Evolutionary conservation across 2,797 vertebrate genomes (phyloP).

Genomic region (Gallinago stenura): DNA sequence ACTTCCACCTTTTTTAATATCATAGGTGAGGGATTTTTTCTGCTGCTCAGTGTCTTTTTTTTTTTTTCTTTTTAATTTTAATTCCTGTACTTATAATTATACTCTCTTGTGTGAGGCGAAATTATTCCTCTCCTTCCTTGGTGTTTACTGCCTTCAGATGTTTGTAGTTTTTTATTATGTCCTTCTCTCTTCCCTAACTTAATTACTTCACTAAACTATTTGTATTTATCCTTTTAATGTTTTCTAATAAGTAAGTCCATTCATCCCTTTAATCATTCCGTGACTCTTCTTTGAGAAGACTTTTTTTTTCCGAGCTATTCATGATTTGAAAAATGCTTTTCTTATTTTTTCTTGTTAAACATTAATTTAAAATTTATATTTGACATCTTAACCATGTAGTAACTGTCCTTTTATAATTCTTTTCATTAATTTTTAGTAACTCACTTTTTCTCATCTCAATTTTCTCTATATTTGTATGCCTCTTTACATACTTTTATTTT

Average conservation of each 20-base stretch:
- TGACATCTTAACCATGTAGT: background rate
- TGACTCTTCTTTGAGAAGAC: background rate
- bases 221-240: slow-evolving; percentile 63
- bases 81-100: slow-evolving; percentile 17
- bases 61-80: background rate
- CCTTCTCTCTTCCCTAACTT: background rate
- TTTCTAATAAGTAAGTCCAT: slow-evolving; percentile 27
- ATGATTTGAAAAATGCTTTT: background rate
- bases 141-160: slow-evolving; percentile 32
- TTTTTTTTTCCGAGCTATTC: background rate
- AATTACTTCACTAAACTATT: slow-evolving; percentile 53
- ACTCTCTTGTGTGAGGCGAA: background rate
- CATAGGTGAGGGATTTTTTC: background rate
- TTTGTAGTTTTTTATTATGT: slow-evolving; percentile 29
- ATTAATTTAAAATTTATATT: background rate
- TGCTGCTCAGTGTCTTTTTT: background rate
- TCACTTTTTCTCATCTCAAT: background rate
- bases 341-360: background rate
- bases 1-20: background rate
- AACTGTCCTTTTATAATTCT: background rate
- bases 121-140: slow-evolving; percentile 7
- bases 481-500: background rate
- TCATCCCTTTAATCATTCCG: slow-evolving; percentile 36
- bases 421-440: background rate
- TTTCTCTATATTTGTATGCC: background rate